A percentile compares a stretch with the other conserved stretches of the same genome.
phyloP scores from a whole-genome alignment of 2,888 invertebrate species.

The Hedychridium roseum region DNA sequence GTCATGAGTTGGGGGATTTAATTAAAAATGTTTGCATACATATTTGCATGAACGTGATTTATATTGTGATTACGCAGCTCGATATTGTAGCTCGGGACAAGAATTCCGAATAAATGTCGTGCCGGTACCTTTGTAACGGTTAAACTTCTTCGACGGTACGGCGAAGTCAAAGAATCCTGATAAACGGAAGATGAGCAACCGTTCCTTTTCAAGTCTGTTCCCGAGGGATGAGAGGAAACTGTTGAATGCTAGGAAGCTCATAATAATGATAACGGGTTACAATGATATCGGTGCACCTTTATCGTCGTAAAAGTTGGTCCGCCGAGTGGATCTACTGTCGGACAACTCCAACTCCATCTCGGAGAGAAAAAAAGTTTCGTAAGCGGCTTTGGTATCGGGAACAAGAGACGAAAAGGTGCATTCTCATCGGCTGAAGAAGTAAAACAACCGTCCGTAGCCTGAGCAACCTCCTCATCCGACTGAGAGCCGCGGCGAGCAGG shows the following conservation, averaged over 20 bases:
- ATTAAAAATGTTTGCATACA: too few relatives aligned
- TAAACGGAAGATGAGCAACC: too few relatives aligned
- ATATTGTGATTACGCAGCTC: too few relatives aligned
- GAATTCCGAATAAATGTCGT: too few relatives aligned
- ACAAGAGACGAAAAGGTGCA: slow-evolving; percentile 26
- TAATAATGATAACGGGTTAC: slow-evolving; percentile 26
- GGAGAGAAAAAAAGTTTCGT: slow-evolving; percentile 3
- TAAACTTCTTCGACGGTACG: too few relatives aligned
- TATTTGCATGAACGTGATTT: too few relatives aligned
- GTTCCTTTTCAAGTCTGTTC: too few relatives aligned
- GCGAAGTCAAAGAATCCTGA: too few relatives aligned
- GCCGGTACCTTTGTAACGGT: too few relatives aligned
- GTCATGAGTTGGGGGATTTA: too few relatives aligned
- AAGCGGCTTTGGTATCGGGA: slow-evolving; percentile 30
- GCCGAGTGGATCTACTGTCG: slow-evolving; percentile 4
- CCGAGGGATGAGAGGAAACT: neutral
- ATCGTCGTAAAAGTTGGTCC: slow-evolving; percentile 7
- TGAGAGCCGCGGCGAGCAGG: slow-evolving; percentile 17
- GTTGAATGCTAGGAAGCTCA: slow-evolving; percentile 19
- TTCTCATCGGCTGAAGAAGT: slow-evolving; percentile 16
- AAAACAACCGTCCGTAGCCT: slow-evolving; percentile 22
- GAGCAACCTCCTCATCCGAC: slow-evolving; percentile 8
- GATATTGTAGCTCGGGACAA: too few relatives aligned
- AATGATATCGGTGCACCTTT: slow-evolving; percentile 9
- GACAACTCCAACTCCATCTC: slow-evolving; percentile 1